A percentile compares a stretch with the other conserved stretches of the same genome.
These are phyloP conservation scores for Sycophaga agraensis DNA, from an alignment of 1,140 invertebrate species.

Conservation along the genomic window DNA sequence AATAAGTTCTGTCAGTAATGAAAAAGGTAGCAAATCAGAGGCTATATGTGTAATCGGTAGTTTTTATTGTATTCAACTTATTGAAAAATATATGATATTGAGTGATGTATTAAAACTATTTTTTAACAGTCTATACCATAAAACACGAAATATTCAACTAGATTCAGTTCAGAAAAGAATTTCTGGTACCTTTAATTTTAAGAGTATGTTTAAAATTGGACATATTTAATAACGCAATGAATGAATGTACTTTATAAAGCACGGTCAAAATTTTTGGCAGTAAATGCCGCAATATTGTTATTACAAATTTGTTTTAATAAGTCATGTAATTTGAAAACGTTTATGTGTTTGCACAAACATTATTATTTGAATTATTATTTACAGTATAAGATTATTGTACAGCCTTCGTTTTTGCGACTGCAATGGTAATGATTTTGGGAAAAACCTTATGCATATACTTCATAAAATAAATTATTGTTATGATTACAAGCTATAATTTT, in stretches of 20 bases:
- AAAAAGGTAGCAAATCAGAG: conserved; percentile 1
- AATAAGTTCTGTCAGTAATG: conserved; percentile 2
- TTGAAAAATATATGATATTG: conserved; percentile 20
- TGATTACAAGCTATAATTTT: background rate
- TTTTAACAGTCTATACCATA: conserved; percentile 2
- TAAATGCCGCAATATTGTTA: background rate
- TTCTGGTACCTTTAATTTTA: background rate
- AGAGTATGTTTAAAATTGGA: background rate
- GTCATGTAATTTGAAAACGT: background rate
- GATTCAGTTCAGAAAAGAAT: background rate
- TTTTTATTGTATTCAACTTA: conserved; percentile 13
- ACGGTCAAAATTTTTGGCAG: background rate
- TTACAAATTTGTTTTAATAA: background rate
- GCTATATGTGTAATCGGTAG: background rate
- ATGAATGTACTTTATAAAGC: background rate
- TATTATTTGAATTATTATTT: conserved; percentile 18
- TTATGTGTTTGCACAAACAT: background rate
- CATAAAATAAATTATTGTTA: conserved; percentile 5
- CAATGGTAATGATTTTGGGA: background rate
- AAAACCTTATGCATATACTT: background rate
- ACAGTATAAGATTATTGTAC: background rate
- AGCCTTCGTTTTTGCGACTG: background rate
- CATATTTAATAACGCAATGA: background rate
- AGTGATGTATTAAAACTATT: conserved; percentile 1
- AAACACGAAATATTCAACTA: background rate